Evolutionary conservation across 2,797 vertebrate species (phyloP).

Genomic region (Amniataba percoides): DNA sequence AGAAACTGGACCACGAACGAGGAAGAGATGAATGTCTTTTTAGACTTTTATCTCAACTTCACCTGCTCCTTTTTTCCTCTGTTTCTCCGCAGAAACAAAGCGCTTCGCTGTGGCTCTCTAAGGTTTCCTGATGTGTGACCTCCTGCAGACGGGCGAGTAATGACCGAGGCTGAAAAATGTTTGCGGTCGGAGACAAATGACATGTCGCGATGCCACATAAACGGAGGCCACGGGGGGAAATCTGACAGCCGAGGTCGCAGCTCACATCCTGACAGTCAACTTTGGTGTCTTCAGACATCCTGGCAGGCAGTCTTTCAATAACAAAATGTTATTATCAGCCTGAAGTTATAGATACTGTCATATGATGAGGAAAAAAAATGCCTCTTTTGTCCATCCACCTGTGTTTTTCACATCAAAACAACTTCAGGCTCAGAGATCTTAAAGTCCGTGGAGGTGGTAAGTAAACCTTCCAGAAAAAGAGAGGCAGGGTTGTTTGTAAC

Average conservation of each 20-base stretch:
- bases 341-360: too few relatives aligned
- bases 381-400: too few relatives aligned
- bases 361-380: too few relatives aligned
- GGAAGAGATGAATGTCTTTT: neutral
- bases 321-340: too few relatives aligned
- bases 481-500: too few relatives aligned
- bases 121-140: neutral
- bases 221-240: neutral
- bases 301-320: neutral
- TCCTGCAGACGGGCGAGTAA: neutral
- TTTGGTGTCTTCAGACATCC: neutral
- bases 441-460: too few relatives aligned
- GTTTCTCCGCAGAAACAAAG: neutral
- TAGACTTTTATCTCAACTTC: neutral
- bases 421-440: too few relatives aligned
- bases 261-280: neutral
- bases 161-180: neutral
- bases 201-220: neutral
- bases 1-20: neutral
- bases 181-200: neutral
- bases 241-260: neutral
- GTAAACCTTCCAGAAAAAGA: too few relatives aligned
- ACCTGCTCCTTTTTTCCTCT: too few relatives aligned
- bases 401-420: too few relatives aligned
- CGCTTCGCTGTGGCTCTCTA: neutral